Evolutionary conservation across 2,797 vertebrate genomes (phyloP), one percentile per base, ranked within the genome.

Genomic region (Syndactyla subalaris): DNA sequence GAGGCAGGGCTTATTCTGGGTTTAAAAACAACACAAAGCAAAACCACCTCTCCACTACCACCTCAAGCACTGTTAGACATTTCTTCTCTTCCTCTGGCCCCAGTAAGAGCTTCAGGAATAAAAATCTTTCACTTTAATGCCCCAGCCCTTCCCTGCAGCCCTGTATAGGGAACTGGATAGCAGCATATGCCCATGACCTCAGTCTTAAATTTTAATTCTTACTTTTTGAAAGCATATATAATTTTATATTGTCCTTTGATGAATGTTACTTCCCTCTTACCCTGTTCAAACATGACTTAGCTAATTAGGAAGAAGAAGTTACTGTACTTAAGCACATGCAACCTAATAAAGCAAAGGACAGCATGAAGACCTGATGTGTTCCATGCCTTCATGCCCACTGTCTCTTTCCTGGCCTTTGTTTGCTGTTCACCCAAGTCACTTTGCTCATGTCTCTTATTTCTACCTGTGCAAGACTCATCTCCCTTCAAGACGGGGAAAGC

Each of bases 251-350:
- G 51, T 90, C 19, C 23, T 85, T 67, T 86, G 59, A 39, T 52
- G 49, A 39, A 27, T 9, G 12, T 45, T 36, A 45, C 10, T 57
- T 4, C 4, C 9, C 32, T 80, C 38, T 75, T 49, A 29, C 16
- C 22, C 18, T 14, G 12, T 20, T 82, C 66, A 62, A 87, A 20
- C 21, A 39, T 4, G 2, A 16, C 17, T 67, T 41, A 57, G 43
- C 54, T 88, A 32, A 82, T 55, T 52, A 93, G 21, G 24, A 54
- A 20, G 24, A 54, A 20, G n/a, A 73, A 19, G 21, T 41, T 38
- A 63, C 29, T 1, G 1, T 45, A 36, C 1, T 0, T 29, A 54
- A 76, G 54, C 2, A 3, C 16, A 8, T 4, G 14, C n/a, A 61
- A 63, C 19, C 19, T 73, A 43, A 75, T 32, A 52, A 78, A 74